These are phyloP conservation scores for Cinara cedri DNA, from an alignment of 2,888 invertebrate genomes.

Conservation along the genomic window DNA sequence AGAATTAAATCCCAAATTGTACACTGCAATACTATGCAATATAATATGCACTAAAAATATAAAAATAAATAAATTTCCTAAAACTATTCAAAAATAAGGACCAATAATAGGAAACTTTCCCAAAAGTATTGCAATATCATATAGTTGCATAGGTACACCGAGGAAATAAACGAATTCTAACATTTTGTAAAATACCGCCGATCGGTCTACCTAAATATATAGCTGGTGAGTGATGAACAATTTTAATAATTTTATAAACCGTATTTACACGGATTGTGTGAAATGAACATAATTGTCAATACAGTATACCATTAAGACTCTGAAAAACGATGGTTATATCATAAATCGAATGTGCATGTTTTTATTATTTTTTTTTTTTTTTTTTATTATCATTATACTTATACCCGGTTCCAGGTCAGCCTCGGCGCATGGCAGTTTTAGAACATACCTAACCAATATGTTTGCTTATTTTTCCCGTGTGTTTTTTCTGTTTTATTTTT, in stretches of 20 bases:
- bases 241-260: not conserved
- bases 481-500: constrained; percentile 50
- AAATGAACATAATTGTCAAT: not conserved
- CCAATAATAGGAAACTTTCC: too few species aligned
- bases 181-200: not conserved
- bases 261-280: not conserved
- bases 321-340: not conserved
- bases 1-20: too few species aligned
- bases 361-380: not conserved
- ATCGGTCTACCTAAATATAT: not conserved
- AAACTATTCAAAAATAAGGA: too few species aligned
- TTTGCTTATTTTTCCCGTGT: constrained; percentile 52
- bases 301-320: too few species aligned
- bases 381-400: too few species aligned
- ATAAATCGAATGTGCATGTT: constrained; percentile 42
- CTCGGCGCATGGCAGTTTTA: constrained; percentile 36
- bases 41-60: too few species aligned
- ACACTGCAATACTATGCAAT: too few species aligned
- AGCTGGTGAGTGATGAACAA: not conserved
- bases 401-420: not conserved
- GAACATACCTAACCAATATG: not conserved
- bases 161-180: too few species aligned
- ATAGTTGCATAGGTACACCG: too few species aligned
- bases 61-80: too few species aligned
- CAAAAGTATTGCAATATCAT: too few species aligned